These are phyloP conservation scores for Megaustenia siamemsis DNA, from an alignment of 2,888 invertebrate genomes.

Conservation along the genomic window DNA sequence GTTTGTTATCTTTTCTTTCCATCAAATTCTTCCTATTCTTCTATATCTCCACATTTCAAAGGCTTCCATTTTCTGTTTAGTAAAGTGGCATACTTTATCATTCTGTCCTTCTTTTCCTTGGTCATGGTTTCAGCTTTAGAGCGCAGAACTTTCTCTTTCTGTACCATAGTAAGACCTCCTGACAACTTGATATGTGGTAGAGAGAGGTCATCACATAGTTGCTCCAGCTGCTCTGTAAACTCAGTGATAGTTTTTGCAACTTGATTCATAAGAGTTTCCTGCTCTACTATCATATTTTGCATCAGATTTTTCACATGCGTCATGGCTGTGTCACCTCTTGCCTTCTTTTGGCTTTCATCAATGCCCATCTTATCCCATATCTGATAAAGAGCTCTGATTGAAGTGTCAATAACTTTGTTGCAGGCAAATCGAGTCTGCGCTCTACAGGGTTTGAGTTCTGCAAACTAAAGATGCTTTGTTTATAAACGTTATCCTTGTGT, in stretches of 20 bases:
- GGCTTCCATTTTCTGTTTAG: too few species aligned
- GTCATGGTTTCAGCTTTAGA: conserved; percentile 68
- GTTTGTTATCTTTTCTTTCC: too few species aligned
- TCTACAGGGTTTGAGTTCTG: conserved; percentile 59
- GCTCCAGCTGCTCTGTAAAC: conserved; percentile 66
- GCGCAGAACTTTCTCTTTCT: conserved; percentile 73
- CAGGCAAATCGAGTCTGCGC: conserved; percentile 47
- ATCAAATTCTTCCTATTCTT: too few species aligned
- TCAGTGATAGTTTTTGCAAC: conserved; percentile 69
- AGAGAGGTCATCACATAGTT: conserved; percentile 69
- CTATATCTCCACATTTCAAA: too few species aligned
- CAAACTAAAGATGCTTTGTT: too few species aligned
- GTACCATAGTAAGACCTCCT: conserved; percentile 67
- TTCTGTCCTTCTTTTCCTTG: conserved; percentile 74
- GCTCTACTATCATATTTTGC: conserved; percentile 77
- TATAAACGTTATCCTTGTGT: too few species aligned
- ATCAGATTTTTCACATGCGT: conserved; percentile 73
- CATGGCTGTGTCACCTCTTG: conserved; percentile 70
- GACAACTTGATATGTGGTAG: conserved; percentile 67
- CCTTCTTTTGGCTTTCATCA: conserved; percentile 67
- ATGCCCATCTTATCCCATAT: conserved; percentile 76
- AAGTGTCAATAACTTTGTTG: conserved; percentile 55
- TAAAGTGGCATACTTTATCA: conserved; percentile 71
- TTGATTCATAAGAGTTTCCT: conserved; percentile 69
- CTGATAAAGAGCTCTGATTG: conserved; percentile 65